Evolutionary conservation across 2,797 vertebrate species (phyloP).

Genomic region (Argya squamiceps): DNA sequence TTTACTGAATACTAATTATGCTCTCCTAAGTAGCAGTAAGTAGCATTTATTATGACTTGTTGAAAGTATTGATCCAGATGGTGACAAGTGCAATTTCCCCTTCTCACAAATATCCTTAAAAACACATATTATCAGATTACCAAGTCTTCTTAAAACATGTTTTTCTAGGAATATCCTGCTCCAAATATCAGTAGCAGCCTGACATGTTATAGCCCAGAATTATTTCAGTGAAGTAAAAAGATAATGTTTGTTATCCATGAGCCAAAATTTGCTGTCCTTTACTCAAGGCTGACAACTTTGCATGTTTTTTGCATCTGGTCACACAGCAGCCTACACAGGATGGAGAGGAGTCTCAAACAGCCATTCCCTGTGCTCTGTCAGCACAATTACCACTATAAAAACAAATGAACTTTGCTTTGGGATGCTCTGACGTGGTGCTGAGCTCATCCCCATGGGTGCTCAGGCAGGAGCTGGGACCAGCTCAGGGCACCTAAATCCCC

Average conservation of each 20-base stretch:
- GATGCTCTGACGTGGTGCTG: background rate
- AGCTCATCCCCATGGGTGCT: fast-evolving
- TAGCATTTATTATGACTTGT: slow-evolving; percentile 65
- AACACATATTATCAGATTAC: slow-evolving; percentile 45
- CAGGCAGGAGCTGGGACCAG: fast-evolving
- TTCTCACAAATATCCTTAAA: slow-evolving; percentile 27
- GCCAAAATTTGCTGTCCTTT: background rate
- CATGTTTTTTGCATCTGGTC: background rate
- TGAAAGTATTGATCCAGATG: slow-evolving; percentile 67
- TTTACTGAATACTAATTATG: slow-evolving; percentile 72
- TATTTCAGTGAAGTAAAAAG: background rate
- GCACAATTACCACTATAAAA: background rate
- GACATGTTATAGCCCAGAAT: background rate
- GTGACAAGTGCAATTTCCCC: slow-evolving; percentile 47
- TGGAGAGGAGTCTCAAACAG: background rate
- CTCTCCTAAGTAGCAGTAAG: slow-evolving; percentile 65
- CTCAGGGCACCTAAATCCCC: background rate
- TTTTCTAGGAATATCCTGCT: background rate
- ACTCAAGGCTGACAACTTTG: background rate
- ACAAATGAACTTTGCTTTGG: background rate
- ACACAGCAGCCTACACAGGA: background rate
- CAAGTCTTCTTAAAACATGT: background rate
- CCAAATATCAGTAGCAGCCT: background rate
- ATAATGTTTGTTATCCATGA: background rate
- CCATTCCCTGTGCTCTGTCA: background rate